Evolutionary conservation across 2,113 vertebrate genomes (phyloP).

Genomic region (Garra rufa): DNA sequence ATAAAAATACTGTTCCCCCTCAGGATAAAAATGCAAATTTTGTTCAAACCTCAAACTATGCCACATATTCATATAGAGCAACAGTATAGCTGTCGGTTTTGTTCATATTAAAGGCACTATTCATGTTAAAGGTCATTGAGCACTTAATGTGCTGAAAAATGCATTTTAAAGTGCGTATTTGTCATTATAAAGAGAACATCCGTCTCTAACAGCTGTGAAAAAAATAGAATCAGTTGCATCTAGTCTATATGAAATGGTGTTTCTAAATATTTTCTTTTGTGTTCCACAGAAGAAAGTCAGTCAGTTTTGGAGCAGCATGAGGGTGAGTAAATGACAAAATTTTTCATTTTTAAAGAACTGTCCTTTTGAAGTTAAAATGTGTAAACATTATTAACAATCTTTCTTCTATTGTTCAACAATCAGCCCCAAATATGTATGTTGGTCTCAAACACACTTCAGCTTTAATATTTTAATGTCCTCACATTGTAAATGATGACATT

Average conservation of each 20-base stretch:
- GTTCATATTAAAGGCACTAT: constrained; percentile 41
- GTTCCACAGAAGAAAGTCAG: background rate
- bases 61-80: constrained; percentile 39
- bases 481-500: background rate
- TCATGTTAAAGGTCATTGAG: constrained; percentile 38
- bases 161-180: constrained; percentile 39
- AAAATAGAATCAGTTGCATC: constrained; percentile 6
- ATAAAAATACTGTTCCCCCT: constrained; percentile 32
- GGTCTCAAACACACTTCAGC: background rate
- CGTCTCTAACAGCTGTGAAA: constrained; percentile 15
- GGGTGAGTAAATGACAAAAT: background rate
- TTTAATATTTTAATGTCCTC: background rate
- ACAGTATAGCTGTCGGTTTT: constrained; percentile 22
- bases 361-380: background rate
- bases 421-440: background rate
- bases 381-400: background rate
- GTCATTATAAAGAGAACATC: constrained; percentile 13
- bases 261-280: constrained; percentile 7
- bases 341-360: background rate
- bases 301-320: background rate
- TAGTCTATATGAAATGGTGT: background rate
- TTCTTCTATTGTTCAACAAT: background rate
- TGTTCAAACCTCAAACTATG: constrained; percentile 46
- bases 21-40: constrained; percentile 45
- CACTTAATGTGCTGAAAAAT: constrained; percentile 26